Conservation (phyloP, 2,888 invertebrate species). For the Seladonia tumulorum region DNA sequence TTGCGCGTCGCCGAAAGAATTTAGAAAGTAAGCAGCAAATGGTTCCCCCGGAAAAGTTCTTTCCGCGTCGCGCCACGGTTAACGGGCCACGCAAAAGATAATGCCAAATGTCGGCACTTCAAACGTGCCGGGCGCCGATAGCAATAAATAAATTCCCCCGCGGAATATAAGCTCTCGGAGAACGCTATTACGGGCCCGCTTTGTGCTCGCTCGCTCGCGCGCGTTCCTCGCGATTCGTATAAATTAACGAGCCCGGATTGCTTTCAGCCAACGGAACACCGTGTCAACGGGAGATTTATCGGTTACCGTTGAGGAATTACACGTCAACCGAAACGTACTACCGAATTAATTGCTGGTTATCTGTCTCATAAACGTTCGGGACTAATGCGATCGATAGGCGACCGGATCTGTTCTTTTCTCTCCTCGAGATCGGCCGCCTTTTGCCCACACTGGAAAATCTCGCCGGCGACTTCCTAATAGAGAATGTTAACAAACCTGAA, state of each 20-base stretch:
- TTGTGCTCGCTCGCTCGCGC: slow-evolving; percentile 43
- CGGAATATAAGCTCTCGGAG: slow-evolving; percentile 57
- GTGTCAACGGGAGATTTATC: slow-evolving; percentile 66
- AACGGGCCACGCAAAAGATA: slow-evolving; percentile 38
- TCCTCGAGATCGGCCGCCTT: neutral
- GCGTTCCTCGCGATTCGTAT: slow-evolving; percentile 62
- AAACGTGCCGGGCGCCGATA: slow-evolving; percentile 59
- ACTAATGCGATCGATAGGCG: slow-evolving; percentile 8
- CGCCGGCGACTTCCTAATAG: neutral
- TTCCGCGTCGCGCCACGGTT: neutral
- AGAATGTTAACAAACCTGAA: slow-evolving; percentile 1
- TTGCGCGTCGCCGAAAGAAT: slow-evolving; percentile 63
- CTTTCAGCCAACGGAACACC: slow-evolving; percentile 60
- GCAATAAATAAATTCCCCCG: slow-evolving; percentile 72
- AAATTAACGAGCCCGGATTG: slow-evolving; percentile 62
- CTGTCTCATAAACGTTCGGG: slow-evolving; percentile 44
- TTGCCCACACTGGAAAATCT: neutral
- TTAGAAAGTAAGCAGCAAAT: slow-evolving; percentile 65
- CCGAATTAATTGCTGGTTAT: slow-evolving; percentile 59
- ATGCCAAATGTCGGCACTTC: slow-evolving; percentile 64
- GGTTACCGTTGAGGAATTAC: slow-evolving; percentile 59
- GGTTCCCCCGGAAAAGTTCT: slow-evolving; percentile 41
- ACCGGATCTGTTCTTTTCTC: neutral
- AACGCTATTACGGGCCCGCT: slow-evolving; percentile 61
- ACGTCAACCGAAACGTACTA: slow-evolving; percentile 43